Percentiles rank a stretch among this genome's conserved stretches.
Evolutionary conservation across 2,113 vertebrate genomes (phyloP).

Genomic region (Microcebus lehilahytsara): DNA sequence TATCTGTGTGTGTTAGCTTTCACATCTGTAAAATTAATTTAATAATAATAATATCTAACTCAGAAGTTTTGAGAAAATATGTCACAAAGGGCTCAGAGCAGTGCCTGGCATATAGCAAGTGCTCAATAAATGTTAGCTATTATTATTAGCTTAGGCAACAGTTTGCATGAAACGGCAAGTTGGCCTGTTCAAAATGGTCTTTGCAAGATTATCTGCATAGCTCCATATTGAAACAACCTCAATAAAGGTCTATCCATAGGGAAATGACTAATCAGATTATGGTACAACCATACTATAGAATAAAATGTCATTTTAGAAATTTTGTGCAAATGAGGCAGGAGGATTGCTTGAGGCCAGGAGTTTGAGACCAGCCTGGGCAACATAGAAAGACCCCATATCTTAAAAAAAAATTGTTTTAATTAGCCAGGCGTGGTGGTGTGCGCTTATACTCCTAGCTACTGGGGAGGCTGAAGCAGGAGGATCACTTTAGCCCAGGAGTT

Average conservation of each 20-base stretch:
- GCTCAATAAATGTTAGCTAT: background rate
- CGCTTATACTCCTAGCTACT: too few relatives aligned
- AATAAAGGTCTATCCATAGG: background rate
- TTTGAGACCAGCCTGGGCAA: too few relatives aligned
- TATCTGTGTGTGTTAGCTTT: background rate
- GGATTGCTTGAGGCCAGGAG: too few relatives aligned
- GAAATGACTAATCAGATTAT: background rate
- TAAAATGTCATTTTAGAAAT: background rate
- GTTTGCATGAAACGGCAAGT: background rate
- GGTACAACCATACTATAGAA: background rate
- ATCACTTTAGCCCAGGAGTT: too few relatives aligned
- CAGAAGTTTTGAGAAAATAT: background rate
- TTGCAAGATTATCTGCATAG: background rate
- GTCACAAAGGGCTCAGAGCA: background rate
- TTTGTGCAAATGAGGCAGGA: background rate
- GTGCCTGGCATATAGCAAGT: background rate
- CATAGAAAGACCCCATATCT: too few relatives aligned
- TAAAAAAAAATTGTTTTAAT: too few relatives aligned
- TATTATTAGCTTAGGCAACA: background rate
- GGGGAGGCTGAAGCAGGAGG: too few relatives aligned
- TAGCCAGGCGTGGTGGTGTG: too few relatives aligned
- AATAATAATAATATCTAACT: background rate
- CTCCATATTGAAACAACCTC: background rate
- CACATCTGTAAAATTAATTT: slow-evolving; percentile 2
- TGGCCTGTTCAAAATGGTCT: background rate